phyloP scores from a whole-genome alignment of 2,888 invertebrate genomes.

The Lumbricus terrestris region DNA sequence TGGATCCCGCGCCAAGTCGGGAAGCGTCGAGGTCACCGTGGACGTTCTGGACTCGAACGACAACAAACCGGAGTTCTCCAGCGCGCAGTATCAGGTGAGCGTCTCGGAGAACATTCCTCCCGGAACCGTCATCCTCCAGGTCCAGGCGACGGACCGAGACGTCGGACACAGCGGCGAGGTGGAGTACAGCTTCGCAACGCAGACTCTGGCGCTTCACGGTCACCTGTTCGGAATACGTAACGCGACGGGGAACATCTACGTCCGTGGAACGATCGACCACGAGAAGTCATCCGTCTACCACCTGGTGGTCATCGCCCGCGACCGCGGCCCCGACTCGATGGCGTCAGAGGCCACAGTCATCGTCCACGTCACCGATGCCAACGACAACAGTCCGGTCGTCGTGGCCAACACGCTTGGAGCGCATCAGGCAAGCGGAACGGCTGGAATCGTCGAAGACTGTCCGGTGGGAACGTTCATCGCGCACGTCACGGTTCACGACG shows the following conservation, averaged over 20 bases:
- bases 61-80: conserved; percentile 29
- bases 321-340: conserved; percentile 35
- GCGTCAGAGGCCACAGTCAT: conserved; percentile 36
- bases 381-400: conserved; percentile 38
- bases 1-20: conserved; percentile 15
- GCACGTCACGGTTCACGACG: conserved; percentile 34
- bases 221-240: conserved; percentile 32
- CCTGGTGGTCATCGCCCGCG: conserved; percentile 33
- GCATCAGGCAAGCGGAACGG: conserved; percentile 18
- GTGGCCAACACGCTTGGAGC: conserved; percentile 35
- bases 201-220: conserved; percentile 28
- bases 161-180: conserved; percentile 37
- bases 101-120: conserved; percentile 33
- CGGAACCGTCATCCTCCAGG: conserved; percentile 31
- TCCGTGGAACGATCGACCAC: conserved; percentile 34
- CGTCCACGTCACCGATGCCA: conserved; percentile 37
- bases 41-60: conserved; percentile 34
- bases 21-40: conserved; percentile 27
- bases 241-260: conserved; percentile 30
- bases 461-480: conserved; percentile 33
- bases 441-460: conserved; percentile 35
- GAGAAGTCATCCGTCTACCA: conserved; percentile 32
- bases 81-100: conserved; percentile 28
- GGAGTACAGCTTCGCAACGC: conserved; percentile 32
- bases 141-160: conserved; percentile 38